A percentile compares a stretch with the other conserved stretches of the same genome.
These are phyloP conservation scores for Dinocampus coccinellae DNA, from an alignment of 2,888 invertebrate genomes.

Conservation along the genomic window DNA sequence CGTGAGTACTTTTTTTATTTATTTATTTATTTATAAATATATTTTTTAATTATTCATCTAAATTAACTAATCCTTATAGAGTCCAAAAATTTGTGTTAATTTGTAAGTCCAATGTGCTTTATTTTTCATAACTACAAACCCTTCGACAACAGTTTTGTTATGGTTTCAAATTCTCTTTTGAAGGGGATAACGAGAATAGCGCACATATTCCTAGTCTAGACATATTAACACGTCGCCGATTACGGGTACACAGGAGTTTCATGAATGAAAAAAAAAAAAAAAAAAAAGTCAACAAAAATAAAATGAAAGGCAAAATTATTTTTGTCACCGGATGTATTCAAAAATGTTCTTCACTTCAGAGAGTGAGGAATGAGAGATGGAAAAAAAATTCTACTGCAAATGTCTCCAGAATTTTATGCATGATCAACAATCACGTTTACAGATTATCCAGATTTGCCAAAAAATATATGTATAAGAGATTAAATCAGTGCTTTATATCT, in stretches of 20 bases:
- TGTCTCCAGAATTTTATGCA: background rate
- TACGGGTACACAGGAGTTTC: conserved; percentile 56
- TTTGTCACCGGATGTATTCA: conserved; percentile 30
- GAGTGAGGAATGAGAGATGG: background rate
- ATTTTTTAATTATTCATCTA: no score
- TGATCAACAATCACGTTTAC: background rate
- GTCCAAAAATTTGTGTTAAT: no score
- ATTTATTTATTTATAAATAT: background rate
- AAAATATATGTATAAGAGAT: background rate
- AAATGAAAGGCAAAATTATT: conserved; percentile 41
- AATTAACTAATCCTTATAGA: no score
- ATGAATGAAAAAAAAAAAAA: conserved; percentile 30
- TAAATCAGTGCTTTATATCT: background rate
- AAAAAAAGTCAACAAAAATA: background rate
- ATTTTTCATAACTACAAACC: no score
- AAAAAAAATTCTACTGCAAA: background rate
- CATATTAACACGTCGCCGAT: conserved; percentile 53
- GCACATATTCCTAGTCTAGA: conserved; percentile 55
- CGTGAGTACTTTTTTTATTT: conserved; percentile 65
- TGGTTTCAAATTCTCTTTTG: conserved; percentile 49
- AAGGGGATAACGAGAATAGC: conserved; percentile 54
- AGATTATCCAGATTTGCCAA: background rate
- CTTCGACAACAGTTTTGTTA: no score
- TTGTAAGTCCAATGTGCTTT: no score
- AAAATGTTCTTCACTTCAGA: conserved; percentile 4